Evolutionary conservation across 2,888 invertebrate species (phyloP).

Genomic region (Lochmaea capreae): DNA sequence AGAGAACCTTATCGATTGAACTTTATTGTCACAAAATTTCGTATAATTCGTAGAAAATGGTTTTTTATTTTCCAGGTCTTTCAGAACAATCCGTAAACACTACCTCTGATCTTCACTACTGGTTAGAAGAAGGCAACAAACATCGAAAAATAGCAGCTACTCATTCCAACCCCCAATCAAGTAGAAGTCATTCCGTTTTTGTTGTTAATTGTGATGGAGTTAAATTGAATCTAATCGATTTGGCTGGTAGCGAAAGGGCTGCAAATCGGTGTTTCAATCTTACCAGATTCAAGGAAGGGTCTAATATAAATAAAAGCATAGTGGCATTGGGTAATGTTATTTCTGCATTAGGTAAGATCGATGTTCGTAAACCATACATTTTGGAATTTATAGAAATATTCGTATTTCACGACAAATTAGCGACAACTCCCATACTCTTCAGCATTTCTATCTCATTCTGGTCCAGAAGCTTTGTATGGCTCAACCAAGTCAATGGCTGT

Average conservation of each 20-base stretch:
- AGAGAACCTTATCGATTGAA: too few relatives aligned
- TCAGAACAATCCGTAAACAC: constrained; percentile 72
- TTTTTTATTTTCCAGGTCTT: constrained; percentile 67
- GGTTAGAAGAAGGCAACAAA: constrained; percentile 72
- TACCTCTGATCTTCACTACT: constrained; percentile 69
- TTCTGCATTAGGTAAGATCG: constrained; percentile 76
- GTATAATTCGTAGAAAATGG: background rate
- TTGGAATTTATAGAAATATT: too few relatives aligned
- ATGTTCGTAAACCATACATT: background rate
- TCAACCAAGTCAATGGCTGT: too few relatives aligned
- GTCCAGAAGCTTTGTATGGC: too few relatives aligned
- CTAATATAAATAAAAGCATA: constrained; percentile 83
- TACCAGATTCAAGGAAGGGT: constrained; percentile 71
- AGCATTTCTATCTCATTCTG: too few relatives aligned
- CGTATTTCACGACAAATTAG: too few relatives aligned
- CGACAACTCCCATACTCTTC: too few relatives aligned
- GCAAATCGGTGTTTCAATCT: constrained; percentile 65
- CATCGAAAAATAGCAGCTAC: constrained; percentile 79
- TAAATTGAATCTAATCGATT: constrained; percentile 72
- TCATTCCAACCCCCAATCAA: constrained; percentile 76
- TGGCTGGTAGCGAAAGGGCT: constrained; percentile 78
- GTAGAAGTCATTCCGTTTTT: constrained; percentile 79
- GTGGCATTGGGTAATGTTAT: constrained; percentile 87
- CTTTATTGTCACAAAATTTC: too few relatives aligned
- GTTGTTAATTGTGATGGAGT: constrained; percentile 75